Evolutionary conservation across 2,888 invertebrate species (phyloP).

Genomic region (Eupithecia subfuscata): DNA sequence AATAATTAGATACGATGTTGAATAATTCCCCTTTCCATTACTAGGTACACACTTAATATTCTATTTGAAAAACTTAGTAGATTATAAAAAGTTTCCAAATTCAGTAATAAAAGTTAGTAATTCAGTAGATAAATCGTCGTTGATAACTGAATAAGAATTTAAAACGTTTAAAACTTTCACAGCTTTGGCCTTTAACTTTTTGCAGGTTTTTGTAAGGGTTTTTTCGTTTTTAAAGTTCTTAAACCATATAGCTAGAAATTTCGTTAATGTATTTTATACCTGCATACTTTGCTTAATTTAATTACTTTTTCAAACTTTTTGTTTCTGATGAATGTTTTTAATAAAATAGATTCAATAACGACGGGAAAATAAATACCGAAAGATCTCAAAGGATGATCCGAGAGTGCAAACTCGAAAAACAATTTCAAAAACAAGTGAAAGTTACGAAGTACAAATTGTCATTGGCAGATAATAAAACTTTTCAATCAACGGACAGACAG

Average conservation of each 20-base stretch:
- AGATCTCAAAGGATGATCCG: neutral
- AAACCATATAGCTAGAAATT: neutral
- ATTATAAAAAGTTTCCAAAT: conserved; percentile 26
- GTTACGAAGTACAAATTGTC: neutral
- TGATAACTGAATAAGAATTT: conserved; percentile 23
- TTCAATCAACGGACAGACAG: conserved; percentile 39
- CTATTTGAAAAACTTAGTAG: conserved; percentile 5
- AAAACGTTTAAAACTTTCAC: conserved; percentile 5
- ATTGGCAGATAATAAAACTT: conserved; percentile 40
- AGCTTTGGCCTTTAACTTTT: neutral
- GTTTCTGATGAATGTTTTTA: too few species aligned
- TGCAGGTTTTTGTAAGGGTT: neutral
- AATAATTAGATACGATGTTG: neutral
- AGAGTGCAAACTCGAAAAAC: neutral
- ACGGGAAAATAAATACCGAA: neutral
- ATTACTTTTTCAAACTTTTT: neutral
- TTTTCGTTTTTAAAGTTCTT: too few species aligned
- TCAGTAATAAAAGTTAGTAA: too few species aligned
- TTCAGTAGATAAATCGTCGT: conserved; percentile 34
- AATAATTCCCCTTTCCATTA: neutral
- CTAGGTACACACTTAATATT: neutral
- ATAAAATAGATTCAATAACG: neutral
- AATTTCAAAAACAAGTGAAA: neutral
- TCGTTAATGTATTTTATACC: neutral
- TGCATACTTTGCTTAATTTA: neutral